A percentile compares a stretch with the other conserved stretches of the same genome.
Evolutionary conservation across 2,888 invertebrate species (phyloP).

Genomic region (Bugulina stolonifera): DNA sequence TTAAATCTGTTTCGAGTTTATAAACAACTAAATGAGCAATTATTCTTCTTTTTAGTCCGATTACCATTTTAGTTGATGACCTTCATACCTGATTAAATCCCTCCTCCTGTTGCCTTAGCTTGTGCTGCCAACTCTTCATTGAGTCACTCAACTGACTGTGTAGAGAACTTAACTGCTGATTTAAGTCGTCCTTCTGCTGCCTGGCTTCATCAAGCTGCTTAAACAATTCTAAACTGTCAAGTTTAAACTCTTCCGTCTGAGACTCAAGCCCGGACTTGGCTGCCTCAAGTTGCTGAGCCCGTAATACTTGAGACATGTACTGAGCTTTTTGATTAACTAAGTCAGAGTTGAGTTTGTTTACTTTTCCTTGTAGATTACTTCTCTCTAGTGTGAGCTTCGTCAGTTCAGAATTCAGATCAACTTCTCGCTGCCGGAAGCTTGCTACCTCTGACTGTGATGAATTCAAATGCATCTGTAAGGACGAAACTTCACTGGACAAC

Average conservation of each 20-base stretch:
- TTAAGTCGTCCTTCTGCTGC: conserved; percentile 18
- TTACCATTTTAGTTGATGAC: no score
- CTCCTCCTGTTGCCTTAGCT: not conserved
- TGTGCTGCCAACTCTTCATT: not conserved
- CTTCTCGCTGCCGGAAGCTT: not conserved
- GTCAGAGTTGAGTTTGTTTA: conserved; percentile 17
- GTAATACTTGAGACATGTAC: not conserved
- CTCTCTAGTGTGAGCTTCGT: not conserved
- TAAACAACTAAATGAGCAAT: no score
- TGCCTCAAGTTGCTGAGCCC: conserved; percentile 17
- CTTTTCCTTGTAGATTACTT: conserved; percentile 15
- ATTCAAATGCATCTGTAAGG: not conserved
- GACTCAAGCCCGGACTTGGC: not conserved
- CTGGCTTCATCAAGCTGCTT: not conserved
- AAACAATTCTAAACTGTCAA: conserved; percentile 9
- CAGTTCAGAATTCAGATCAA: conserved; percentile 7
- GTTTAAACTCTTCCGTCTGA: conserved; percentile 4
- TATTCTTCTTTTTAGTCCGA: no score
- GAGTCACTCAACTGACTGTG: conserved; percentile 3
- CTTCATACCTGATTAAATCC: not conserved
- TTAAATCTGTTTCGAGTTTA: no score
- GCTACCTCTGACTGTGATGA: not conserved
- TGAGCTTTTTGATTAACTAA: conserved; percentile 1
- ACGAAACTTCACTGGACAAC: not conserved
- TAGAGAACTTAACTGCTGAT: not conserved